Conservation (phyloP, 2,797 vertebrate genomes). For the Trachops cirrhosus region DNA sequence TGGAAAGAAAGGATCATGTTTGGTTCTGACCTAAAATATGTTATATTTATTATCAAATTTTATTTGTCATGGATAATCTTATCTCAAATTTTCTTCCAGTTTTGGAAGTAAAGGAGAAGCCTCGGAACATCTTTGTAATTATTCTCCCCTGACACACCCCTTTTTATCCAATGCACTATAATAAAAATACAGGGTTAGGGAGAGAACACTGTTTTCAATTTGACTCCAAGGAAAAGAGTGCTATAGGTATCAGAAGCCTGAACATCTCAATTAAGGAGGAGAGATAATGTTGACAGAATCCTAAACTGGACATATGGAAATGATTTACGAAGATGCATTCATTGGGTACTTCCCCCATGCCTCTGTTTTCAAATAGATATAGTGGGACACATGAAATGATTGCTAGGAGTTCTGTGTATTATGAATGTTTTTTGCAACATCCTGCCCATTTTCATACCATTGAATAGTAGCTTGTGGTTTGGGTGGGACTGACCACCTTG, state of each 20-base stretch:
- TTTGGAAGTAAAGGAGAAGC: neutral
- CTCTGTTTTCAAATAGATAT: neutral
- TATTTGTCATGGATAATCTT: neutral
- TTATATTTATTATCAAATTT: neutral
- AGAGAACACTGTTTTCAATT: neutral
- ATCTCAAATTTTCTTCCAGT: neutral
- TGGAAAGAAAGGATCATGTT: neutral
- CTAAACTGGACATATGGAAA: neutral
- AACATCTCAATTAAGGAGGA: neutral
- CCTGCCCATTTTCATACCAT: neutral
- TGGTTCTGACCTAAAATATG: neutral
- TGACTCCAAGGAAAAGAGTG: neutral
- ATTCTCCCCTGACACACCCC: neutral
- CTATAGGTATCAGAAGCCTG: neutral
- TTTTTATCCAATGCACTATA: neutral
- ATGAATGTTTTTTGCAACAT: neutral
- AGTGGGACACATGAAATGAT: neutral
- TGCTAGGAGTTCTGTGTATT: neutral
- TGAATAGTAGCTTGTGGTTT: neutral
- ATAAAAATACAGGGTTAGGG: neutral
- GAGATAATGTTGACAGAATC: neutral
- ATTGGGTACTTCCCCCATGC: accelerated
- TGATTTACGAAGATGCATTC: neutral
- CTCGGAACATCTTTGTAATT: neutral
- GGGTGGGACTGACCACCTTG: neutral